Evolutionary conservation across 2,797 vertebrate species (phyloP).

Genomic region (Myotis vivesi): DNA sequence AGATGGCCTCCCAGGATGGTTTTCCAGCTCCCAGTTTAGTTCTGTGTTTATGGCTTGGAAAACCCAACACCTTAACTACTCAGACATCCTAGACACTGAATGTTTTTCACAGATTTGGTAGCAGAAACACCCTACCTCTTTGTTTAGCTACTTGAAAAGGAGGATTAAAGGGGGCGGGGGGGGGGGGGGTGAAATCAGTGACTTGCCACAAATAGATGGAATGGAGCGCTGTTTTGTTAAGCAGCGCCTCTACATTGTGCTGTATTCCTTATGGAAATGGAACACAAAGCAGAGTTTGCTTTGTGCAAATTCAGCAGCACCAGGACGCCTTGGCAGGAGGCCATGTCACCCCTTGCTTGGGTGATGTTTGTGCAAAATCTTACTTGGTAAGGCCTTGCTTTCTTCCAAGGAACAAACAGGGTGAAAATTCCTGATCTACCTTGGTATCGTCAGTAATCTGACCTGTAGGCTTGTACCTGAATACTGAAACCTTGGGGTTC

Average conservation of each 20-base stretch:
- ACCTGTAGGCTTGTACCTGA: conserved; percentile 65
- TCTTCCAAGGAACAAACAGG: conserved; percentile 55
- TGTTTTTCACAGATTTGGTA: conserved; percentile 69
- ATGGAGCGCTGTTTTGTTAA: conserved; percentile 43
- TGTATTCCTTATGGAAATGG: conserved; percentile 10
- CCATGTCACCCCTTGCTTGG: background rate
- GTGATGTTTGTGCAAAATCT: conserved; percentile 5
- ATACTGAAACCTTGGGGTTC: conserved; percentile 73
- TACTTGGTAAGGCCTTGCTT: conserved; percentile 37
- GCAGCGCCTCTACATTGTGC: background rate
- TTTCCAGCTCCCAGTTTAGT: conserved; percentile 4
- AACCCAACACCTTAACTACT: conserved; percentile 51
- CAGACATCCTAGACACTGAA: conserved; percentile 30
- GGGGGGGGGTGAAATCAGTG: background rate
- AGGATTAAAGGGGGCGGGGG: conserved; percentile 73
- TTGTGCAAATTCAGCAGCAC: conserved; percentile 39
- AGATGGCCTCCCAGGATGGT: background rate
- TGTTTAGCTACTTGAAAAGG: conserved; percentile 73
- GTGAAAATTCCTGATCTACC: conserved; percentile 72
- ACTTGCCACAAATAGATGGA: conserved; percentile 18
- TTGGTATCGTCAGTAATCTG: conserved; percentile 65
- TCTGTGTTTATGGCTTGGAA: conserved; percentile 40
- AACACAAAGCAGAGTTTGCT: conserved; percentile 43
- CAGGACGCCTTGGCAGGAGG: conserved; percentile 52
- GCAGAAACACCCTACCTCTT: conserved; percentile 62